Evolutionary conservation across 2,797 vertebrate genomes (phyloP), one percentile per base, ranked within the genome.

Genomic region (Coregonus sp.): DNA sequence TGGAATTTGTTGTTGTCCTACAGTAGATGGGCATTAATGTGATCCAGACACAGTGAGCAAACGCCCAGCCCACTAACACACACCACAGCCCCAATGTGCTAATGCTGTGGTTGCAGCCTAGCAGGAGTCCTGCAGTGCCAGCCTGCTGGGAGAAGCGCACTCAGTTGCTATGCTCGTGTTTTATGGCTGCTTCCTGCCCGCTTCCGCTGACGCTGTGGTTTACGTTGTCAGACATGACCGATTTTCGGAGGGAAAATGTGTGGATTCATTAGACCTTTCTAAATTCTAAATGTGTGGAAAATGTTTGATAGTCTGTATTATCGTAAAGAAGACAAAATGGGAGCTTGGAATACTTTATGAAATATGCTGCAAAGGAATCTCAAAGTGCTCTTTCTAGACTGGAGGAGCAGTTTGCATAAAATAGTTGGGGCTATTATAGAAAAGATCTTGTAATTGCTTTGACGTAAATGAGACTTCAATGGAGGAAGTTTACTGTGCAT

Each of bases 191-290:
- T 47, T 47, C 11, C 40, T 47, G 40, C 40, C 75, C 73, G 79
- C 73, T 78, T 81, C 61, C 77, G 84, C 81, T 12, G 78, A 85
- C 56, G 3, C 72, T 75, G 75, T 77, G 70, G 16, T 83, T 83
- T 76, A 33, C n/a, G 50, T 73, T 73, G 80, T 35, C 25, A 16
- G 37, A 78, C 61, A 35, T 68, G 40, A 12, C 40, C 2, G 40
- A 47, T 47, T 47, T 40, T 40, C 7, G 0, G 40, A 47, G 40
- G 2, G 9, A 47, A 12, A 47, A 47, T 9, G 11, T 47, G 40
- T 47, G 56, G 40, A 47, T 69, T 31, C 47, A 35, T 11, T 40
- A 40, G 15, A 37, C 66, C 67, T 73, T 73, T 78, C 75, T 75
- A 20, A 65, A 47, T 6, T 4, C 25, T 20, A 37, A 35, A 47